These are phyloP conservation scores for Amorpha juglandis DNA, from an alignment of 2,888 invertebrate genomes.

Conservation along the genomic window DNA sequence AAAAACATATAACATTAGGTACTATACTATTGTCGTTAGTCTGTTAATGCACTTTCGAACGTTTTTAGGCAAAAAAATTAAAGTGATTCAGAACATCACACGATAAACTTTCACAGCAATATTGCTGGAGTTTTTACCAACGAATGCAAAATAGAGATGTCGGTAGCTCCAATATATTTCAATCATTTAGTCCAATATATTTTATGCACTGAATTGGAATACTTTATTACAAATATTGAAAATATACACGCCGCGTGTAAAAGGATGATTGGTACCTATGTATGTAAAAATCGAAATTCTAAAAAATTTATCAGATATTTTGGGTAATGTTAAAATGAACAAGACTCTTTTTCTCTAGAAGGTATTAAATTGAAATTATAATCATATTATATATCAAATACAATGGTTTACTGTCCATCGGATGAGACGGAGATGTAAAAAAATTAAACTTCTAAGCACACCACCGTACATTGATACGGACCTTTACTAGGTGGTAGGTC, in stretches of 20 bases:
- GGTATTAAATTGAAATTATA: too few relatives aligned
- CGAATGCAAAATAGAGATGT: not conserved
- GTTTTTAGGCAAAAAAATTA: not conserved
- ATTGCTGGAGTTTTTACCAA: not conserved
- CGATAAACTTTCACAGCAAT: not conserved
- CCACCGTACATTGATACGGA: too few relatives aligned
- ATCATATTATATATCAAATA: too few relatives aligned
- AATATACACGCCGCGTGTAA: not conserved
- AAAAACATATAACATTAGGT: not conserved
- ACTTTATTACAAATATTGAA: not conserved
- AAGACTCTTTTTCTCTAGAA: too few relatives aligned
- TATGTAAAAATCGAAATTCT: not conserved
- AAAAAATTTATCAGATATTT: not conserved
- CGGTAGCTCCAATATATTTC: not conserved
- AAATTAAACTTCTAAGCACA: too few relatives aligned
- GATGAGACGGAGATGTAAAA: too few relatives aligned
- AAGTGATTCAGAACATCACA: not conserved
- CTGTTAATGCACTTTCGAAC: not conserved
- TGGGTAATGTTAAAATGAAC: too few relatives aligned
- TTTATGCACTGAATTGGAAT: not conserved
- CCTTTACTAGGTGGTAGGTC: too few relatives aligned
- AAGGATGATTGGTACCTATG: not conserved
- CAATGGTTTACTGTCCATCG: too few relatives aligned
- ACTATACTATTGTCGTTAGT: too few relatives aligned
- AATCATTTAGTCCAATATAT: too few relatives aligned